Evolutionary conservation across 2,888 invertebrate species (phyloP), one percentile per base, ranked within the genome.

Genomic region (Mesorhabditis sp.): DNA sequence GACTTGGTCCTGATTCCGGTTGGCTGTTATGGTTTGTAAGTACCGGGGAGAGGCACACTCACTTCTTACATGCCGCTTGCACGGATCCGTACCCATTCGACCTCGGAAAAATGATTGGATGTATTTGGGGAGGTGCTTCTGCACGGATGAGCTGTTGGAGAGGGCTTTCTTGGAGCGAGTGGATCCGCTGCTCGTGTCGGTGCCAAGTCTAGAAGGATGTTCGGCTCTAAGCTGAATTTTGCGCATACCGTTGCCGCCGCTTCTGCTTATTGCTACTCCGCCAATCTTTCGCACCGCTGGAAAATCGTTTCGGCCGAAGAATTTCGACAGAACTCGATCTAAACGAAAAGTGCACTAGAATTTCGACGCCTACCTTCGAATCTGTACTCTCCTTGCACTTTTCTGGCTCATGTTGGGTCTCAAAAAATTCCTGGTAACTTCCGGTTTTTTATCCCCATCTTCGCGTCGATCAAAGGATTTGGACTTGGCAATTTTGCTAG

Each of bases 111-210:
- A 69, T n/a, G 80, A 82, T 67, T 85, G 83, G 43, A 85, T 83
- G 72, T 85, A 85, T 71, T 82, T 82, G 0, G 85, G 84, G n/a
- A 85, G 70, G 67, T 85, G 84, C 58, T 83, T 83, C 63, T 83
- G 83, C 6, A 82, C 80, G 28, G 78, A 79, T 62, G 77, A 77
- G 0, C 82, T 80, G 5, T 84, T 83, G 6, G 81, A 83, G 65
- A 77, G 83, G 7, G 84, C 84, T 68, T 83, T 85, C 71, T 84
- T 84, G n/a, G 84, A 84, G 6, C 82, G 73, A 61, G 78, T 78
- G 0, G 82, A 83, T 6, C 84, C 84, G 61, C 80, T 81, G 67
- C 81, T 82, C 4, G 84, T 83, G 69, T 84, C 84, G 0, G 84
- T 84, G 58, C 84, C 84, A 4, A 84, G 76, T 68, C 82, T 81